Base-by-base conservation (phyloP, 1,140 invertebrate species). In the Meloidogyne hapla region DNA sequence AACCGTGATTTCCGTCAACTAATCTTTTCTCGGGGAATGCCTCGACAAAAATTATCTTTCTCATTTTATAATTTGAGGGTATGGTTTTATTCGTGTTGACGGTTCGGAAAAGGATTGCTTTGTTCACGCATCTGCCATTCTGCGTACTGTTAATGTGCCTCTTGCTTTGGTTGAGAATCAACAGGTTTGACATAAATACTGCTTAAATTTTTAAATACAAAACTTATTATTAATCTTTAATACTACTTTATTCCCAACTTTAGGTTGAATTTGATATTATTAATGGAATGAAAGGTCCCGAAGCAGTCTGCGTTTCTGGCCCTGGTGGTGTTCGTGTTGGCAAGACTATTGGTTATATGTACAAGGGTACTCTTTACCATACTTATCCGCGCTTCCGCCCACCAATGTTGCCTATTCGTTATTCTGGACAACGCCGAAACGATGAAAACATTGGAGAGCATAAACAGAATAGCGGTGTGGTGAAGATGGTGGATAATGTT, bases 31-130 rank as follows among this genome's bases (percentile, higher is more conserved):
- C n/a, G n/a, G n/a, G n/a, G n/a, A n/a, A n/a, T n/a, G n/a, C n/a
- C n/a, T n/a, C n/a, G n/a, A n/a, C n/a, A n/a, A n/a, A n/a, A n/a
- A 6, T 48, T 10, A 13, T 23, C 15, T n/a, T n/a, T n/a, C n/a
- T n/a, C n/a, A n/a, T n/a, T n/a, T 33, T 33, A 33, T 33, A 0
- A 6, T 56, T 42, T 62, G 98, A 90, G 96, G 96, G 89, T 98
- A 98, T 91, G 96, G 96, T 87, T 98, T 99, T 89, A 98, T 98
- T 89, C 97, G 97, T 90, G 92, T 89, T 88, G 94, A 96, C 91
- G 95, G 98, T 91, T 97, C 94, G 82, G 96, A 97, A 90, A 95
- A 98, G 90, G 96, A 99, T 90, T 94, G 99, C 78, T 99, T 99
- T 91, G 95, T 99, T 79, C 96, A 99, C 91, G 95, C 90, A 88